These are phyloP conservation scores for Colletes latitarsis DNA, from an alignment of 1,140 invertebrate species.

Conservation along the genomic window DNA sequence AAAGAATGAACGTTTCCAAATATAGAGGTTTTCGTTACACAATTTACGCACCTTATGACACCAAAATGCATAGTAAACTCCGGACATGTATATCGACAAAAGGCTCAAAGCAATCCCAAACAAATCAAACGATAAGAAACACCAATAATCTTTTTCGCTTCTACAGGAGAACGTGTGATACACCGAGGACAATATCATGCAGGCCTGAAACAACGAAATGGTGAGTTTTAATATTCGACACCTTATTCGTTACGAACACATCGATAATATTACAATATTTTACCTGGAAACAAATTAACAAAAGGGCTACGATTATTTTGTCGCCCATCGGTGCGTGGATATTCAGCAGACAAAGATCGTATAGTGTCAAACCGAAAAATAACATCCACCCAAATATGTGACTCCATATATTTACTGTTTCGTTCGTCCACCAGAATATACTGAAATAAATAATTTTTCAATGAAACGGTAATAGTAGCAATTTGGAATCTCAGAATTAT, in stretches of 20 bases:
- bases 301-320: slow-evolving; percentile 90
- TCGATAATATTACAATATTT: slow-evolving; percentile 61
- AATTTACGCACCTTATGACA: slow-evolving; percentile 89
- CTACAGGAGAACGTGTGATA: slow-evolving; percentile 97
- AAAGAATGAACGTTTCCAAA: not conserved
- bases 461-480: not conserved
- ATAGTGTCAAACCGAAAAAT: slow-evolving; percentile 91
- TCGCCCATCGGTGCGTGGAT: slow-evolving; percentile 90
- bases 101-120: slow-evolving; percentile 96
- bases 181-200: slow-evolving; percentile 95
- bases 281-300: slow-evolving; percentile 94
- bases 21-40: not conserved
- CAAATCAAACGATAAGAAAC: slow-evolving; percentile 94
- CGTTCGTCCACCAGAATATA: slow-evolving; percentile 98
- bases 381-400: slow-evolving; percentile 96
- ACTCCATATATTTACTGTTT: slow-evolving; percentile 98
- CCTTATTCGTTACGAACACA: not conserved
- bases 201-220: slow-evolving; percentile 84
- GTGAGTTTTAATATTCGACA: not conserved
- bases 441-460: slow-evolving; percentile 79
- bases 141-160: slow-evolving; percentile 92
- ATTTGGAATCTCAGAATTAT: not conserved
- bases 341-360: slow-evolving; percentile 90
- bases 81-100: slow-evolving; percentile 96
- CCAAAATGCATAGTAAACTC: slow-evolving; percentile 98